Evolutionary conservation across 1,140 invertebrate species (phyloP).

Genomic region (Phortica variegata): DNA sequence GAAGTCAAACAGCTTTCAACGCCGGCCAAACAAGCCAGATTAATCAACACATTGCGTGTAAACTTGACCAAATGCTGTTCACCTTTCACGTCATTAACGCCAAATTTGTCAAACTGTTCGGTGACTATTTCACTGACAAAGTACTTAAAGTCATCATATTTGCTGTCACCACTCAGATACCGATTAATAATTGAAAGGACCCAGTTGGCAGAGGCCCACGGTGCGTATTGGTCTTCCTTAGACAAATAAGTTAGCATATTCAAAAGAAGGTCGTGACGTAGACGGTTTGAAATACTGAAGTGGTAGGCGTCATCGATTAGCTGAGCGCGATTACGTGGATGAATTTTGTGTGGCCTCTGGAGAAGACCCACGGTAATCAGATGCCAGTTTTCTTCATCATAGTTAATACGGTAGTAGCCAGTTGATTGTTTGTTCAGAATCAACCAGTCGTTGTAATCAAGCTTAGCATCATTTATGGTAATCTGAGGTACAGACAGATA

Average conservation of each 20-base stretch:
- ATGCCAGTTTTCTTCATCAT: slow-evolving; percentile 63
- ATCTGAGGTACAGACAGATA: slow-evolving; percentile 21
- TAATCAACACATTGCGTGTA: slow-evolving; percentile 56
- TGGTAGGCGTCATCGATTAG: slow-evolving; percentile 75
- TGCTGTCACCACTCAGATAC: slow-evolving; percentile 29
- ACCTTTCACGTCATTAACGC: slow-evolving; percentile 41
- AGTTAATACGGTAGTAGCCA: slow-evolving; percentile 67
- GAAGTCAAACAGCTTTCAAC: slow-evolving; percentile 57
- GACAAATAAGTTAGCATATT: slow-evolving; percentile 61
- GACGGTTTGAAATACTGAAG: slow-evolving; percentile 62
- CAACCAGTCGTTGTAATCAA: slow-evolving; percentile 58
- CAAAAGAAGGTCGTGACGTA: slow-evolving; percentile 57
- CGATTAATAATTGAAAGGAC: slow-evolving; percentile 46
- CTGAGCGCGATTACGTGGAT: slow-evolving; percentile 73
- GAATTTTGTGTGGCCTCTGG: slow-evolving; percentile 59
- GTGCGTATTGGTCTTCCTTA: slow-evolving; percentile 63
- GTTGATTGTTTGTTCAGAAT: slow-evolving; percentile 65
- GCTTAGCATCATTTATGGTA: not conserved
- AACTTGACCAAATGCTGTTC: slow-evolving; percentile 55
- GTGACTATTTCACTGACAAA: slow-evolving; percentile 45
- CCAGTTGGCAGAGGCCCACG: slow-evolving; percentile 62
- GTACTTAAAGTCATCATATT: slow-evolving; percentile 32
- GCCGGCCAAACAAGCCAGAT: slow-evolving; percentile 59
- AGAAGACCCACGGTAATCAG: slow-evolving; percentile 59
- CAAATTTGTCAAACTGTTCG: slow-evolving; percentile 43